These are phyloP conservation scores for Crotalus viridis DNA, from an alignment of 2,113 vertebrate genomes.

Conservation along the genomic window DNA sequence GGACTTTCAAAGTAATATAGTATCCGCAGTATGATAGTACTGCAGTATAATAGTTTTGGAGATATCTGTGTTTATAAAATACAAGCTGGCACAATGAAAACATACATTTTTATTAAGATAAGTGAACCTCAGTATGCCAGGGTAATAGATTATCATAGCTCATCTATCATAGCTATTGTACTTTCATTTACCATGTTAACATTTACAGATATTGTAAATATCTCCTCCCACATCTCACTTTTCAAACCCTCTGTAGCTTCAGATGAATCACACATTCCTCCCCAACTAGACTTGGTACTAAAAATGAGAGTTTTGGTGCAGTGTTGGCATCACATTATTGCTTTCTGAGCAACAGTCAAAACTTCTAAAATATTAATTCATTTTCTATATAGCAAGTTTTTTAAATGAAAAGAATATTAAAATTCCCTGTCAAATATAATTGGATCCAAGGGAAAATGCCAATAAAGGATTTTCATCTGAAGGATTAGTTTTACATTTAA, in stretches of 20 bases:
- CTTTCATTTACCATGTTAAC: constrained; percentile 15
- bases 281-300: background rate
- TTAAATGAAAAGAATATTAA: constrained; percentile 25
- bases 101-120: background rate
- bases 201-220: constrained; percentile 13
- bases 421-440: constrained; percentile 16
- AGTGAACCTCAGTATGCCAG: background rate
- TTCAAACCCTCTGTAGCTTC: background rate
- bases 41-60: background rate
- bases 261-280: background rate
- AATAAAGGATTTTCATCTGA: constrained; percentile 17
- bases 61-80: constrained; percentile 30
- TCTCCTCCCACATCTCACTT: fast-evolving
- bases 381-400: constrained; percentile 14
- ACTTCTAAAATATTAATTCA: background rate
- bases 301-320: constrained; percentile 2
- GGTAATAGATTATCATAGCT: background rate
- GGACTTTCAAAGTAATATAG: background rate
- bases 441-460: background rate
- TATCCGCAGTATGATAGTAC: background rate
- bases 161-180: background rate
- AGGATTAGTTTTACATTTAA: background rate
- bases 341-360: background rate
- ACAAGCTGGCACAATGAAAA: background rate
- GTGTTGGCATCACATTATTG: background rate